Evolutionary conservation across 1,140 invertebrate genomes (phyloP), one percentile per base, ranked within the genome.

Genomic region (Apocrypta bakeri): DNA sequence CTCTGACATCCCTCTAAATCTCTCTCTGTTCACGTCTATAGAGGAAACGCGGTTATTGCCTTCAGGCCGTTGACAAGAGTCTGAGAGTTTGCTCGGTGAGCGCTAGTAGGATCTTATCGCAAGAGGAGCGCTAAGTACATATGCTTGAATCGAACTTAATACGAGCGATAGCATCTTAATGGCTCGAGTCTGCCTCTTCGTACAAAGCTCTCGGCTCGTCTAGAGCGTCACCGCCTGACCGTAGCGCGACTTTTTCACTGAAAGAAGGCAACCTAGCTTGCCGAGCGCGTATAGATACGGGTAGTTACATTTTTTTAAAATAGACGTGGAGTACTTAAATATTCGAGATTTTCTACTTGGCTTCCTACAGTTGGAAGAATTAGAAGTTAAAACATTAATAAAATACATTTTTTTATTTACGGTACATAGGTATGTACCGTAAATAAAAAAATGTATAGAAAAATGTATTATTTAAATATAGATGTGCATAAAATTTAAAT

Each of bases 91-190:
- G 33, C 21, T 66, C 4, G 75, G 42, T 37, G 25, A 27, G 42
- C 14, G 2, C 63, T 24, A 31, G 7, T 6, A 6, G 80, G 86
- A 86, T 87, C 82, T 87, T 85, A 87, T 87, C 85, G 21, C 11
- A 48, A 83, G 82, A 77, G 69, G 78, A 83, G 68, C 80, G 79
- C 82, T 87, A 85, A 86, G 86, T 85, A 87, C 87, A 87, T 85
- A 85, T 85, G 84, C 85, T 85, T 85, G 85, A 87, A 87, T 87
- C 83, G 82, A 86, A 87, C 85, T 85, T 87, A 86, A 87, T 87
- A 85, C 81, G 80, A 29, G 68, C 24, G 85, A 87, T 87, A 87
- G 71, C 79, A 87, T 87, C 86, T 87, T 85, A 83, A 84, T 77
- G 81, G 82, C 68, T 64, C 77, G 64, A 77, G 69, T 29, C 77